Base-by-base conservation (phyloP, 2,888 invertebrate species). In the Calliopum simillimum region DNA sequence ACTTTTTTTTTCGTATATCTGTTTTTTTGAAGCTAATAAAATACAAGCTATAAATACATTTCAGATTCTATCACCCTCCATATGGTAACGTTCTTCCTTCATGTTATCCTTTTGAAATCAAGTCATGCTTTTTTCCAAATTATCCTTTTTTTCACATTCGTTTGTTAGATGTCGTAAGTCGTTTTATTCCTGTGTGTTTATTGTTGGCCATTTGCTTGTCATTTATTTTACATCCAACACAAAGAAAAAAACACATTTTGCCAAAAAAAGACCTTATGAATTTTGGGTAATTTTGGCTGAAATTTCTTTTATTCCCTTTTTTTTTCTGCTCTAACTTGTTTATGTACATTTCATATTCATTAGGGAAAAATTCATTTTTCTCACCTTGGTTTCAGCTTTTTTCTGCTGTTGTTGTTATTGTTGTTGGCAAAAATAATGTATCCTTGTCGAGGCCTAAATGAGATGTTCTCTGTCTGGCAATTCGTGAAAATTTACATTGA, bases 311-410 rank as follows among this genome's bases (percentile, higher is more conserved):
- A 49, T 65, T 43, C 61, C 19, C 56, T 58, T 68, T 64, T 68
- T 3, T n/a, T n/a, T n/a, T n/a, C n/a, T n/a, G n/a, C 33, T 33
- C 8, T 8, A 33, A 8, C 33, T 33, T 33, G 33, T 33, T 71
- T 63, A 66, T 66, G 68, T 75, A 33, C 33, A 75, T 77, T 81
- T 81, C 81, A 81, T 80, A 83, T 81, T 78, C 82, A 80, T 81
- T 80, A 81, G 83, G 83, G 83, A 79, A 77, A 80, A 74, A 79
- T 81, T 79, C 70, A 76, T 71, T 66, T 70, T 71, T 73, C 70
- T 68, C 69, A 59, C 64, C 68, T 70, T 70, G 68, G 5, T 8
- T 33, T 33, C 8, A n/a, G n/a, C n/a, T n/a, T n/a, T n/a, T n/a
- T 33, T 33, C 8, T 2, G 2, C 8, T 33, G 33, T 49, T 49